Base-by-base conservation (phyloP, 2,113 vertebrate genomes). In the Mustela nigripes region DNA sequence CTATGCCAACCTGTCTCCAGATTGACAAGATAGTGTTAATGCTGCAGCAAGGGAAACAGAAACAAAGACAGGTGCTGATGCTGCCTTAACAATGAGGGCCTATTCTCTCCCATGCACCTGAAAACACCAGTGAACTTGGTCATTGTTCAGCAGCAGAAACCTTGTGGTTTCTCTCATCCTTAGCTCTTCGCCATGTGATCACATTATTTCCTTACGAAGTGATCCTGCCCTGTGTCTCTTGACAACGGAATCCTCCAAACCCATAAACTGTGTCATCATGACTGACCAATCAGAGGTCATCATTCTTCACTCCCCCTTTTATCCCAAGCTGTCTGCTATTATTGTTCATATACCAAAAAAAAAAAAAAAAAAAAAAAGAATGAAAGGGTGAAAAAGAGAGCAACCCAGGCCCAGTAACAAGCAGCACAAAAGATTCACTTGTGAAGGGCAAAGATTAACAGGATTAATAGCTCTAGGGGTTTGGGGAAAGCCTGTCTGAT, bases 21-120 rank as follows among this genome's bases (percentile, higher is more conserved):
- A 98, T 90, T 97, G 98, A 99, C 98, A 98, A 99, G 99, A 99
- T 95, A 98, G 98, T 97, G 98, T 98, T 99, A 98, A 96, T 97
- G 94, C 63, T 96, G 90, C 98, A 98, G 98, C 97, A 98, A 98
- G 96, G 93, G 96, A 98, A 90, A 96, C 88, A 94, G 10, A 97
- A 98, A 99, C 97, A 98, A 99, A 99, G 98, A 96, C 83, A 91
- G 97, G 76, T 16, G 97, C 98, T 98, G 97, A 98, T 96, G 95
- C 93, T 48, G 84, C 89, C 58, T 62, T 95, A 99, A 99, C 99
- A 99, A 99, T 98, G 98, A 98, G 69, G 63, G 97, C 97, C 98
- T 99, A 98, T 99, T 98, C 98, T 98, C 98, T 97, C 95, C 97
- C 93, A 82, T 89, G 97, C 98, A 98, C 98, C 98, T 99, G 99